phyloP scores from a whole-genome alignment of 2,797 vertebrate genomes.

The Chelidonichthys spinosus region DNA sequence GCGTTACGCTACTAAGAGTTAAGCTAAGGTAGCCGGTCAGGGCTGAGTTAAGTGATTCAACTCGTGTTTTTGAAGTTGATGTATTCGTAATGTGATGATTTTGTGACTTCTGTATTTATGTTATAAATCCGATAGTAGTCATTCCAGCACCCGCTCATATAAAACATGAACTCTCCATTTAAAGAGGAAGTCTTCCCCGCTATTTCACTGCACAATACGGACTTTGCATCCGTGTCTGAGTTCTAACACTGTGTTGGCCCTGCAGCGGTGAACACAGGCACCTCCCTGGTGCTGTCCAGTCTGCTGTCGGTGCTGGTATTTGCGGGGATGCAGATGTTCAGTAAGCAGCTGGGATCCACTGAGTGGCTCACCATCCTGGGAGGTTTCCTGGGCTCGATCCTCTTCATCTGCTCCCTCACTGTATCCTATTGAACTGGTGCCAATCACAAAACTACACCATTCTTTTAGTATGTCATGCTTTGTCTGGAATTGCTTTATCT shows the following conservation, averaged over 20 bases:
- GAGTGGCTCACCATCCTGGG: conserved; percentile 98
- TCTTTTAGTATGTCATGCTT: neutral
- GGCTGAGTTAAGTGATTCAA: neutral
- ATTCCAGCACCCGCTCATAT: neutral
- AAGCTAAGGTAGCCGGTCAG: neutral
- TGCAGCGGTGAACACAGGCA: conserved; percentile 92
- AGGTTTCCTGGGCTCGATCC: conserved; percentile 92
- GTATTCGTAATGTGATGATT: too few species aligned
- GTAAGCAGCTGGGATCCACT: conserved; percentile 92
- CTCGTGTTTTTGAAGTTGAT: neutral
- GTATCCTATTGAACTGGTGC: conserved; percentile 86
- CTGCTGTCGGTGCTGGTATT: conserved; percentile 94
- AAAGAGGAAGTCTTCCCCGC: neutral
- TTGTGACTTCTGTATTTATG: neutral
- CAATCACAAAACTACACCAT: neutral
- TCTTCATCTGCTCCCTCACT: conserved; percentile 95
- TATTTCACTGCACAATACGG: neutral
- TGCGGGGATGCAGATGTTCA: conserved; percentile 99
- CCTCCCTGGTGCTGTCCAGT: conserved; percentile 92
- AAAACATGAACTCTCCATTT: too few species aligned
- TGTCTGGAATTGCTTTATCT: neutral
- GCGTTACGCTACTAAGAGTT: conserved; percentile 38
- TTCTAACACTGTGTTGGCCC: neutral
- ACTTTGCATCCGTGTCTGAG: neutral
- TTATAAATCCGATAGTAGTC: neutral